These are phyloP conservation scores for Nymphalis urticae DNA, from an alignment of 2,888 invertebrate genomes.

Conservation along the genomic window DNA sequence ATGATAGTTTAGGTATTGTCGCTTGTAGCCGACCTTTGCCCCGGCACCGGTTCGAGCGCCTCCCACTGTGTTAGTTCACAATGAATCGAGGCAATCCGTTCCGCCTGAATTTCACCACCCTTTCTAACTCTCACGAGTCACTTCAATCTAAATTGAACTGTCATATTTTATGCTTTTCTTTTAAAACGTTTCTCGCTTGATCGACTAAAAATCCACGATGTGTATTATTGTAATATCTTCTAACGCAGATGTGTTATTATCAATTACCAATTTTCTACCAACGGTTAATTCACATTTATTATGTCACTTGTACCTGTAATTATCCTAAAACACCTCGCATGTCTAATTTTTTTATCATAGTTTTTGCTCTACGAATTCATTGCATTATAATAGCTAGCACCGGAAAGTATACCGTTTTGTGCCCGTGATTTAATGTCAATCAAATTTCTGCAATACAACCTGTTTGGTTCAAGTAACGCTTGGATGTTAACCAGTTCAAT, in stretches of 20 bases:
- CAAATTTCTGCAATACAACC: slow-evolving; percentile 40
- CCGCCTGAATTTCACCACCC: slow-evolving; percentile 66
- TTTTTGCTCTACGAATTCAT: slow-evolving; percentile 50
- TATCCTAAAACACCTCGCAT: slow-evolving; percentile 14
- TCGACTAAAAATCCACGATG: slow-evolving; percentile 8
- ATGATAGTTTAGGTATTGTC: slow-evolving; percentile 39
- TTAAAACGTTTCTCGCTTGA: slow-evolving; percentile 30
- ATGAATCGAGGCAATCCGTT: slow-evolving; percentile 63
- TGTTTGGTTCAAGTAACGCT: slow-evolving; percentile 15
- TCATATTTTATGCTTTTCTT: slow-evolving; percentile 71
- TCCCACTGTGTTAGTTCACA: slow-evolving; percentile 54
- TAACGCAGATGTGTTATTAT: background rate
- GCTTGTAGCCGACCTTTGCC: slow-evolving; percentile 55
- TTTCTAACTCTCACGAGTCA: slow-evolving; percentile 61
- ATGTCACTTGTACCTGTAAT: slow-evolving; percentile 24
- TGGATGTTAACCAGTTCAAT: slow-evolving; percentile 27
- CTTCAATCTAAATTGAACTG: slow-evolving; percentile 73
- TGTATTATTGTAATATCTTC: background rate
- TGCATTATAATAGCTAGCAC: slow-evolving; percentile 58
- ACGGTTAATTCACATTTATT: slow-evolving; percentile 1
- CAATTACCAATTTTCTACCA: slow-evolving; percentile 7
- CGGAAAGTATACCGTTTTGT: slow-evolving; percentile 59
- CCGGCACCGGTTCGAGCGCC: slow-evolving; percentile 47
- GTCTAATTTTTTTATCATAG: background rate
- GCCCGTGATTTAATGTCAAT: slow-evolving; percentile 57